Percentiles rank a stretch among this genome's conserved stretches.
phyloP scores from a whole-genome alignment of 2,888 invertebrate species.

The Drosophila maculinotata region DNA sequence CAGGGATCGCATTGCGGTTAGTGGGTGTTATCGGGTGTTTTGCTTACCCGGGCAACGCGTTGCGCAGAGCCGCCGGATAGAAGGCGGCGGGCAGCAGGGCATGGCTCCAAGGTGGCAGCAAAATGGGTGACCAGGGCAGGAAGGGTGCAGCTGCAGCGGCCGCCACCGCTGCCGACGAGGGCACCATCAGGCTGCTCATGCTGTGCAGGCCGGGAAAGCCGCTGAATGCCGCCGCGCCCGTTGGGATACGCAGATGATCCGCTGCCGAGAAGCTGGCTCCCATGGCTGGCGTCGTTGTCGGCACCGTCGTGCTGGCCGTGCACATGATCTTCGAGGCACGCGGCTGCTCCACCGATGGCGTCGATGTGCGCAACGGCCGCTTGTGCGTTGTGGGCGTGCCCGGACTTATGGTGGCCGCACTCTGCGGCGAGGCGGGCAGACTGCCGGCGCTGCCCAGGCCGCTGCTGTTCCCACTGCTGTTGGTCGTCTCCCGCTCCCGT shows the following conservation, averaged over 20 bases:
- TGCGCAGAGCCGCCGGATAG: slow-evolving; percentile 90
- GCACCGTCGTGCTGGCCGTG: slow-evolving; percentile 77
- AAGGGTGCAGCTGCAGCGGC: slow-evolving; percentile 89
- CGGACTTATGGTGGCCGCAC: slow-evolving; percentile 62
- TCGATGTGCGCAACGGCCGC: slow-evolving; percentile 72
- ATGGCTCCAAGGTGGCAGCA: slow-evolving; percentile 90
- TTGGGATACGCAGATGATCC: slow-evolving; percentile 82
- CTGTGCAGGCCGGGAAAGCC: slow-evolving; percentile 81
- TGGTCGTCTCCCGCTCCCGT: slow-evolving; percentile 35
- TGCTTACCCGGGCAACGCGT: slow-evolving; percentile 91
- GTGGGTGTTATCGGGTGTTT: not conserved
- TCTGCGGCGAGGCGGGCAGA: slow-evolving; percentile 56
- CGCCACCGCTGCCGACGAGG: slow-evolving; percentile 86
- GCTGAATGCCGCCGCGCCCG: slow-evolving; percentile 83
- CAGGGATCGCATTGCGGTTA: not conserved
- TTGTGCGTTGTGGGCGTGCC: slow-evolving; percentile 70
- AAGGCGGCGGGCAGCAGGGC: slow-evolving; percentile 89
- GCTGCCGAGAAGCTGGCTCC: slow-evolving; percentile 57
- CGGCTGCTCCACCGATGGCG: slow-evolving; percentile 62
- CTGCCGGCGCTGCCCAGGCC: slow-evolving; percentile 70
- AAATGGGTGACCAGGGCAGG: slow-evolving; percentile 91
- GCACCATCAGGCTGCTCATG: slow-evolving; percentile 84
- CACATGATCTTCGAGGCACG: slow-evolving; percentile 50
- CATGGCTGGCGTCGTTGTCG: slow-evolving; percentile 57
- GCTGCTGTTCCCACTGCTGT: slow-evolving; percentile 64